A percentile compares a stretch with the other conserved stretches of the same genome.
These are phyloP conservation scores for Hyposmocoma kahamanoa DNA, from an alignment of 1,140 invertebrate genomes.

Conservation along the genomic window DNA sequence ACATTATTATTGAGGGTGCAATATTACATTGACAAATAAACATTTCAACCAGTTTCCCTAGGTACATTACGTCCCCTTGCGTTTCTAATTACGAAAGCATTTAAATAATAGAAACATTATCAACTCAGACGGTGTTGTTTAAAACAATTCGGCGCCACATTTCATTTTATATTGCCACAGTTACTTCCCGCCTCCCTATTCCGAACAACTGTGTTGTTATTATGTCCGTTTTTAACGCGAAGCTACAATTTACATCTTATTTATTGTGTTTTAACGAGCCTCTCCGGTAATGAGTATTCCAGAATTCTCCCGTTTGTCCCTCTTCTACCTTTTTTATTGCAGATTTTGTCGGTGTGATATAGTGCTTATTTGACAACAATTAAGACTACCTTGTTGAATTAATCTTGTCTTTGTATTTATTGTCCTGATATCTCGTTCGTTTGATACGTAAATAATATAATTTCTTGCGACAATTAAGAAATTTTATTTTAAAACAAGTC, in stretches of 20 bases:
- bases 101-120: neutral
- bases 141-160: neutral
- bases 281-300: neutral
- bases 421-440: too few relatives aligned
- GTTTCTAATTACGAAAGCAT: neutral
- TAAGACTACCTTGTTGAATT: too few relatives aligned
- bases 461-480: too few relatives aligned
- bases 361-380: too few relatives aligned
- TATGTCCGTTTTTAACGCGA: slow-evolving; percentile 1
- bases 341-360: too few relatives aligned
- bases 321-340: neutral
- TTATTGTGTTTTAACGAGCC: neutral
- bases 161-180: neutral
- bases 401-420: too few relatives aligned
- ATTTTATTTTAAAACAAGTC: too few relatives aligned
- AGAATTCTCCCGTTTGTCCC: neutral
- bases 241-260: neutral
- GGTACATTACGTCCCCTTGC: too few relatives aligned
- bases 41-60: too few relatives aligned
- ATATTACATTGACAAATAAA: too few relatives aligned
- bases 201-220: neutral
- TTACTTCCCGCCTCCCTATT: neutral
- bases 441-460: too few relatives aligned
- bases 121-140: neutral
- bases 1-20: too few relatives aligned